These are phyloP conservation scores for Crotalus tigris DNA, from an alignment of 2,113 vertebrate genomes.

Conservation along the genomic window DNA sequence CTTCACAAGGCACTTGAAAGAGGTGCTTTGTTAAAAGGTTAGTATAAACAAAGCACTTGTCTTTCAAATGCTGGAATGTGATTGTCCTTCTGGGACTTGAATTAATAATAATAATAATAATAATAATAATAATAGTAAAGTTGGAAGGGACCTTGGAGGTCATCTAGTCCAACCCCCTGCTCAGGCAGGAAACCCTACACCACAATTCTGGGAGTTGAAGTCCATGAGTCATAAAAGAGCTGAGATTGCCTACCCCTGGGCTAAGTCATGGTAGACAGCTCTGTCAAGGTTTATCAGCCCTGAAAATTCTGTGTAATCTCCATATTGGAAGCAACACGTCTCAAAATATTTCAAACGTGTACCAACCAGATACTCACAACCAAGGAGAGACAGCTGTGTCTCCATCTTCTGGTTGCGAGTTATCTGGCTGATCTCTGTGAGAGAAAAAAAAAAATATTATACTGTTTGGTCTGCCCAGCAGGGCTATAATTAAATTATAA, in stretches of 20 bases:
- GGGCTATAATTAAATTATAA: not conserved
- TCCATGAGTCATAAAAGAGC: too few species aligned
- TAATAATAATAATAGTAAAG: too few species aligned
- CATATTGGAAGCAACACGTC: not conserved
- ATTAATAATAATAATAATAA: too few species aligned
- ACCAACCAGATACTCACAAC: not conserved
- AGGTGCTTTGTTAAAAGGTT: not conserved
- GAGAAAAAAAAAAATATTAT: accelerated
- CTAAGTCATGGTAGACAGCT: not conserved
- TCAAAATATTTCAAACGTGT: not conserved
- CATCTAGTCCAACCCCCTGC: too few species aligned
- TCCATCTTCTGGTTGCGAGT: not conserved
- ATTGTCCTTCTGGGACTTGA: too few species aligned
- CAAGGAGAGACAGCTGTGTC: not conserved
- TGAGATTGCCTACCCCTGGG: too few species aligned
- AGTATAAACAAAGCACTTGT: not conserved
- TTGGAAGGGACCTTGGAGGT: too few species aligned
- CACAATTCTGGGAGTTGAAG: too few species aligned
- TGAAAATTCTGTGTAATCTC: not conserved
- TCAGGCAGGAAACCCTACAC: too few species aligned
- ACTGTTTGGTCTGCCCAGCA: not conserved
- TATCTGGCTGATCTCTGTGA: not conserved
- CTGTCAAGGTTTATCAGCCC: not conserved
- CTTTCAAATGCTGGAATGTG: not conserved
- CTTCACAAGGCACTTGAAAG: not conserved